Conservation (phyloP, 1,140 invertebrate genomes). For the Drosophila repleta region DNA sequence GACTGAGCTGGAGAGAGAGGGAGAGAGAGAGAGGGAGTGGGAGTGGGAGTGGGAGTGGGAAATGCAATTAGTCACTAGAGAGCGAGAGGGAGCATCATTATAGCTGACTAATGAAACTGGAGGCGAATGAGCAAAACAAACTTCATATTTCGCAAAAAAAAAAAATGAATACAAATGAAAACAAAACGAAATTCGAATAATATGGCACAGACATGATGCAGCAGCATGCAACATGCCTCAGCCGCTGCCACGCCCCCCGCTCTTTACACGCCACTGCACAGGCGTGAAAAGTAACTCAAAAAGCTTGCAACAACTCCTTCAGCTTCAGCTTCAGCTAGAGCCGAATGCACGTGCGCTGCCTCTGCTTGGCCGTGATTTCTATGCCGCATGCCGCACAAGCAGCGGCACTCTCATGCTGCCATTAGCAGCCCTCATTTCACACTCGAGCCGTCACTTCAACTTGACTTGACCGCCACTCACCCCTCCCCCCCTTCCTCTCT, state of each 20-base stretch:
- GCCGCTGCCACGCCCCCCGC: neutral
- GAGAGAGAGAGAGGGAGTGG: neutral
- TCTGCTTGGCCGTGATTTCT: slow-evolving; percentile 56
- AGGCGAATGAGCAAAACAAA: slow-evolving; percentile 16
- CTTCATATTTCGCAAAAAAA: neutral
- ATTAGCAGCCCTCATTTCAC: slow-evolving; percentile 74
- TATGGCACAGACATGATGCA: slow-evolving; percentile 65
- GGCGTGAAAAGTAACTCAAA: slow-evolving; percentile 43
- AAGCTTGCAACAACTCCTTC: neutral
- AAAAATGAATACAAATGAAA: neutral
- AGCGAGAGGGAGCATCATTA: neutral
- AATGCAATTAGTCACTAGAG: slow-evolving; percentile 5
- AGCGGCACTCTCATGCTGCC: slow-evolving; percentile 56
- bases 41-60: slow-evolving; percentile 1
- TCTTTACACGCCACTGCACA: slow-evolving; percentile 33
- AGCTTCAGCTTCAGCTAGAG: neutral
- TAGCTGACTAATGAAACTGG: slow-evolving; percentile 41
- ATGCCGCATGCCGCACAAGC: slow-evolving; percentile 29
- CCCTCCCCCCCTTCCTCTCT: neutral
- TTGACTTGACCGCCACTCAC: slow-evolving; percentile 60
- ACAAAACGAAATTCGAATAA: slow-evolving; percentile 42
- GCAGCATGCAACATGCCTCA: slow-evolving; percentile 14
- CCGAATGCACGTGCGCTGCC: slow-evolving; percentile 47
- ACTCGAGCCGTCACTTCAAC: slow-evolving; percentile 65
- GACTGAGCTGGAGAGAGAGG: neutral